phyloP scores from a whole-genome alignment of 2,113 vertebrate species.

The Psephotus haematonotus region DNA sequence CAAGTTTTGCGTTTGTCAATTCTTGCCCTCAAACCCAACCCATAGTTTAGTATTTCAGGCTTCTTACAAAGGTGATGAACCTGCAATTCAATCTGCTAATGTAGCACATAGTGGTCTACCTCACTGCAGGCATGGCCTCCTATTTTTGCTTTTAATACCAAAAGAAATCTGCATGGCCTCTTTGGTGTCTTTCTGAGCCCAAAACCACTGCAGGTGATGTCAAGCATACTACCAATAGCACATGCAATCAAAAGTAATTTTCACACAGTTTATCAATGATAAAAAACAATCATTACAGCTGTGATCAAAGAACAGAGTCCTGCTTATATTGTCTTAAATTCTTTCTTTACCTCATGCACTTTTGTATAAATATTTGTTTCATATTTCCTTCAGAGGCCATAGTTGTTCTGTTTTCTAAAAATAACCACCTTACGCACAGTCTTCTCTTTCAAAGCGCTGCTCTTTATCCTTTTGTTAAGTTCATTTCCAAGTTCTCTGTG shows the following conservation, averaged over 20 bases:
- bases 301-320: neutral
- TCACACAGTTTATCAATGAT: neutral
- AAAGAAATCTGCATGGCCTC: neutral
- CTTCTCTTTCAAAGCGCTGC: neutral
- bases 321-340: neutral
- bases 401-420: conserved; percentile 13
- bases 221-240: neutral
- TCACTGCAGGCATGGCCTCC: neutral
- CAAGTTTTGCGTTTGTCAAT: neutral
- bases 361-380: neutral
- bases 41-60: neutral
- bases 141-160: neutral
- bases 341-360: neutral
- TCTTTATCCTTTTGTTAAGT: neutral
- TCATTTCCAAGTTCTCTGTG: neutral
- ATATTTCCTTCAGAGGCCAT: neutral
- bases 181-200: neutral
- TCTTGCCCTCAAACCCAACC: neutral
- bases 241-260: conserved; percentile 16
- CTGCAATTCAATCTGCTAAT: neutral
- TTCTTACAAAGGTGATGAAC: conserved; percentile 7
- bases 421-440: neutral
- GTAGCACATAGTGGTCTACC: neutral
- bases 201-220: neutral
- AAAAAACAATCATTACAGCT: neutral